Base-by-base conservation (phyloP, 1,140 invertebrate genomes). In the Tetraneura akinire region DNA sequence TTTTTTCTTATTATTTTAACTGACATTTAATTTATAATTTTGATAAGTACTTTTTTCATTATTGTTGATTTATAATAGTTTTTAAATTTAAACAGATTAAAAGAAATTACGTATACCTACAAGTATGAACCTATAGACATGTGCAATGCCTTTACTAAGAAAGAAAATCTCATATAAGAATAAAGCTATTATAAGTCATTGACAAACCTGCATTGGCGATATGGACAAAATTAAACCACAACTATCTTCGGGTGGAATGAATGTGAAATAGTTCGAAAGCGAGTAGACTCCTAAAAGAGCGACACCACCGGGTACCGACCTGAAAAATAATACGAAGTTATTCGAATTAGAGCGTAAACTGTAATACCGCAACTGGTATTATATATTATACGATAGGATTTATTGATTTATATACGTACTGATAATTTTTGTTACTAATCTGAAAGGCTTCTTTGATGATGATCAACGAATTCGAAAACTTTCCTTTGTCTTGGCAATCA, bases 391-490 rank as follows among this genome's bases (percentile, higher is more conserved):
- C 8, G 8, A 37, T 37, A 4, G 32, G 3, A 37, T 37, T 37
- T 37, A 37, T n/a, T n/a, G n/a, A n/a, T n/a, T n/a, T 8, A 37
- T 37, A 1, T 80, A 86, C 85, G 84, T 82, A 87, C 87, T 86
- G 85, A 83, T 87, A 86, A 83, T 88, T 88, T 81, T 87, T 87
- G 83, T 85, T 86, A 80, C 88, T 87, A 1, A 86, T 85, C 26
- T 85, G 84, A 60, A 87, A 84, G 32, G 88, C 84, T 80, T 87
- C 86, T 42, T 83, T 84, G 76, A 86, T 82, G 64, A 87, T 83
- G 81, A 86, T 84, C 51, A 86, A 83, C 13, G 84, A 84, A 60
- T 84, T 82, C 37, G 81, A 74, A 21, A 84, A 80, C 10, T 84
- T 84, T 29, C 85, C 83, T 60, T 82, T 82, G 53, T 83, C 85